Evolutionary conservation across 53 echinoderm and acorn worm species (phyloP).

Genomic region (Astropecten irregularis): DNA sequence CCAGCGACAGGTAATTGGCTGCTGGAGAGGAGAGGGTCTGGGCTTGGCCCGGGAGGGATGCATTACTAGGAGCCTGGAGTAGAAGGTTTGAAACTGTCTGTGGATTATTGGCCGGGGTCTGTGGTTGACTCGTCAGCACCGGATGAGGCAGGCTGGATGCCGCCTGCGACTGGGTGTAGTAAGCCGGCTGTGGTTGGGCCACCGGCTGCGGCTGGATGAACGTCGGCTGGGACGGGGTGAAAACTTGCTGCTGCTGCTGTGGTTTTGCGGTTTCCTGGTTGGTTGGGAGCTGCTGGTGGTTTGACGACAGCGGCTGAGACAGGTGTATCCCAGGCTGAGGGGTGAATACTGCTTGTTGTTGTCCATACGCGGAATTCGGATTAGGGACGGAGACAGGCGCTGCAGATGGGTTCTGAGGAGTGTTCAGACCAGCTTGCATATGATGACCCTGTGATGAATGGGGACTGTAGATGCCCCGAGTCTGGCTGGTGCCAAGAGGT

Average conservation of each 20-base stretch:
- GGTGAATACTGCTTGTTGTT: not conserved
- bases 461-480: not conserved
- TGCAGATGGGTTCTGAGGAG: not conserved
- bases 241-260: no score
- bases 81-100: no score
- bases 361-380: not conserved
- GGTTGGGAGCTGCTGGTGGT: no score
- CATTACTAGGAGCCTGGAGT: no score
- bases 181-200: no score
- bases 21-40: conserved; percentile 1
- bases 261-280: no score
- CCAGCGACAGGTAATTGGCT: conserved; percentile 21
- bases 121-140: not conserved
- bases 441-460: conserved; percentile 1
- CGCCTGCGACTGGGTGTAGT: not conserved
- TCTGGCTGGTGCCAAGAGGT: not conserved
- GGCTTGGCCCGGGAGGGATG: not conserved
- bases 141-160: not conserved
- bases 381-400: no score
- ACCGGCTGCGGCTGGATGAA: not conserved
- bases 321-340: not conserved
- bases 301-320: no score
- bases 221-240: not conserved
- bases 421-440: not conserved
- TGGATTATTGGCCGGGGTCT: no score